Conservation (phyloP, 1,140 invertebrate genomes). For the Apis laboriosa region DNA sequence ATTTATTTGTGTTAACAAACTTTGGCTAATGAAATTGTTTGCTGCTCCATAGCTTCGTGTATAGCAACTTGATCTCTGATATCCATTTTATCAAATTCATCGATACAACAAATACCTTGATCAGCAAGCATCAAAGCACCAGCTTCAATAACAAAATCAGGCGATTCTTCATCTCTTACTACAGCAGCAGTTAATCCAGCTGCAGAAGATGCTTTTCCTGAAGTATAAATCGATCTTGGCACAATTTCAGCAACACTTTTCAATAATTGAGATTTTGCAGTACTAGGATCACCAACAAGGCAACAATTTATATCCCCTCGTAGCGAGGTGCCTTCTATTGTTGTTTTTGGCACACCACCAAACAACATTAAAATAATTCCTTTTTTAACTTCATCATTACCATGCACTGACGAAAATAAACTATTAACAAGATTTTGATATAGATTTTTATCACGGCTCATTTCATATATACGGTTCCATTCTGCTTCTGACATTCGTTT, state of each 20-base stretch:
- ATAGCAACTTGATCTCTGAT: conserved; percentile 98
- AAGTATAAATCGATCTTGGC: conserved; percentile 98
- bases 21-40: conserved; percentile 99
- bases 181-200: conserved; percentile 99
- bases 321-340: conserved; percentile 92
- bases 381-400: conserved; percentile 98
- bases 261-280: conserved; percentile 98
- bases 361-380: conserved; percentile 98
- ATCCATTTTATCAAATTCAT: conserved; percentile 99
- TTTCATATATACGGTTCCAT: conserved; percentile 98
- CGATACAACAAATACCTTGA: conserved; percentile 99
- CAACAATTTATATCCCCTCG: conserved; percentile 99
- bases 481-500: conserved; percentile 97
- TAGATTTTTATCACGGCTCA: conserved; percentile 96
- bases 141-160: conserved; percentile 99
- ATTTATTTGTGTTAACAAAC: conserved; percentile 71
- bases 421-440: conserved; percentile 96
- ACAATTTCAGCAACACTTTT: conserved; percentile 98
- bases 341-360: conserved; percentile 98
- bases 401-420: conserved; percentile 98
- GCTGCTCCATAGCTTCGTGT: conserved; percentile 99
- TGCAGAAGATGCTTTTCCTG: conserved; percentile 98
- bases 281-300: conserved; percentile 99
- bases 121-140: conserved; percentile 99
- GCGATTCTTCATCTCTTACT: conserved; percentile 97